phyloP scores from a whole-genome alignment of 2,888 invertebrate genomes.

The Ashinkailepas kermadecensis region DNA sequence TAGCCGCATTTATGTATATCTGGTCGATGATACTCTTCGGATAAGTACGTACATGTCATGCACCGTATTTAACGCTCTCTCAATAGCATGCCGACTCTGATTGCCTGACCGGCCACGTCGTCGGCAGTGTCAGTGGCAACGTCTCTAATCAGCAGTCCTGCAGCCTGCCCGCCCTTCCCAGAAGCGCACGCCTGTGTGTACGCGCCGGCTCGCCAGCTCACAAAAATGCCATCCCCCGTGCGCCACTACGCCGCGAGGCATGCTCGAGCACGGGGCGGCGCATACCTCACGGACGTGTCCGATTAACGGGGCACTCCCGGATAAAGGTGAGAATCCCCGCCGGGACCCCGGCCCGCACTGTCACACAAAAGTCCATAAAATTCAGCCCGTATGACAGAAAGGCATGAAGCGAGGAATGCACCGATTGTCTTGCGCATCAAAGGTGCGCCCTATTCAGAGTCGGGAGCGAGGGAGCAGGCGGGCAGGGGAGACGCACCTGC shows the following conservation, averaged over 20 bases:
- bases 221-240: background rate
- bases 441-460: background rate
- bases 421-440: conserved; percentile 15
- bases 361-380: conserved; percentile 23
- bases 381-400: conserved; percentile 16
- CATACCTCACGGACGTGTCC: background rate
- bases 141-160: too few relatives aligned
- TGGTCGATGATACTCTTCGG: too few relatives aligned
- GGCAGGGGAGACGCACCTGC: background rate
- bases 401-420: conserved; percentile 16
- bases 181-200: background rate
- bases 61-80: too few relatives aligned
- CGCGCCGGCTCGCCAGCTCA: background rate
- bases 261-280: background rate
- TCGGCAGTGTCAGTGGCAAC: too few relatives aligned
- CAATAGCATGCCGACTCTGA: too few relatives aligned
- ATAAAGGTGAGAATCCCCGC: conserved; percentile 21
- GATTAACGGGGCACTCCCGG: background rate
- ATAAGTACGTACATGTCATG: too few relatives aligned
- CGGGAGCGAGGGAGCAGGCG: background rate
- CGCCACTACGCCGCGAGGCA: background rate
- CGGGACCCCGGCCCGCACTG: background rate
- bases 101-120: too few relatives aligned
- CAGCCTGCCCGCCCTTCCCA: background rate
- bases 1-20: too few relatives aligned